These are phyloP conservation scores for Erythrolamprus reginae DNA, from an alignment of 2,113 vertebrate species.

Conservation along the genomic window DNA sequence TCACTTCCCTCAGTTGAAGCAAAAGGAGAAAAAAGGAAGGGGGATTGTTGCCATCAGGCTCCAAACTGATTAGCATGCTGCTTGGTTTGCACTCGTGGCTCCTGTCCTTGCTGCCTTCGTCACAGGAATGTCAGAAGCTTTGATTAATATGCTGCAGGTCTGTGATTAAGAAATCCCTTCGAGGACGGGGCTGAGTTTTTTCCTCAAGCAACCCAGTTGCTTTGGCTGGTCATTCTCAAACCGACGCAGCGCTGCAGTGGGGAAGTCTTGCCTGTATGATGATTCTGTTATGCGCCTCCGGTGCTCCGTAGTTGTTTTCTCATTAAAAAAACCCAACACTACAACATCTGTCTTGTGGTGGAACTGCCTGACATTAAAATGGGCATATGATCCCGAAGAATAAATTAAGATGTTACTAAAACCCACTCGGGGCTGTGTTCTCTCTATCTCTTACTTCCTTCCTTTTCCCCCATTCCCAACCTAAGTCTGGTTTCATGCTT, in stretches of 20 bases:
- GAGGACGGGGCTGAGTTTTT: rapidly evolving
- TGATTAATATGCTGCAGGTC: background rate
- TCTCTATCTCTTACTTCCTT: background rate
- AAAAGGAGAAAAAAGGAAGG: background rate
- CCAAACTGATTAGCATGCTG: rapidly evolving
- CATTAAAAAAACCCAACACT: background rate
- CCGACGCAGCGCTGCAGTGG: background rate
- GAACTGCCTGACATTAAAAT: background rate
- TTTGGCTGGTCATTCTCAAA: background rate
- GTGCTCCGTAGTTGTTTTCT: background rate
- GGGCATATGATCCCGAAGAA: background rate
- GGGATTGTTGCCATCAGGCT: rapidly evolving
- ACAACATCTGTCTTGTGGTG: background rate
- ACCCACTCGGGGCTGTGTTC: background rate
- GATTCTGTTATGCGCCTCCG: background rate
- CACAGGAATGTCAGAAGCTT: background rate
- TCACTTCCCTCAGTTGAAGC: background rate
- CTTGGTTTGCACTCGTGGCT: background rate
- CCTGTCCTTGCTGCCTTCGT: background rate
- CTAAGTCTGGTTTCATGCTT: background rate
- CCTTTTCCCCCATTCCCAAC: too few relatives aligned
- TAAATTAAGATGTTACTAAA: background rate
- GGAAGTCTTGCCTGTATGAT: background rate
- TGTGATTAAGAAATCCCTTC: background rate
- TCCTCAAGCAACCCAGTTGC: background rate